A percentile compares a stretch with the other conserved stretches of the same genome.
Conservation (phyloP, 2,888 invertebrate species). For the Athrips mouffetella region DNA sequence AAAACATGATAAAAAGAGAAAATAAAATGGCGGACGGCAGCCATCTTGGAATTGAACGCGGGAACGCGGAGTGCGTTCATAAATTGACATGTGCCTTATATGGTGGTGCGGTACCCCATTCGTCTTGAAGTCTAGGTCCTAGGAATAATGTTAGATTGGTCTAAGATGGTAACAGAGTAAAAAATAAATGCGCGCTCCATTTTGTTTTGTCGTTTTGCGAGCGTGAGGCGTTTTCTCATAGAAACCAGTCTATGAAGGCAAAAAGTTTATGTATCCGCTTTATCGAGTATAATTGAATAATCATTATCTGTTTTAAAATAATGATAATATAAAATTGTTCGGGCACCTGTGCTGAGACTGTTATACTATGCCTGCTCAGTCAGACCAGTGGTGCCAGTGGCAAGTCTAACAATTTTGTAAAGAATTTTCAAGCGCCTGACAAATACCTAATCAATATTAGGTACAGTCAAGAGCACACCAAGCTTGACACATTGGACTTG, state of each 20-base stretch:
- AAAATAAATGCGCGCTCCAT: conserved; percentile 29
- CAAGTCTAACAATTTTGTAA: no score
- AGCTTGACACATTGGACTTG: no score
- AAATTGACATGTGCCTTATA: conserved; percentile 73
- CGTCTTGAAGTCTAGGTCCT: conserved; percentile 60
- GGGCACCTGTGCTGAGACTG: no score
- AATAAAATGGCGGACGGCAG: conserved; percentile 34
- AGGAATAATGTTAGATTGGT: conserved; percentile 54
- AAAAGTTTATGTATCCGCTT: conserved; percentile 8
- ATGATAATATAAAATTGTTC: not conserved
- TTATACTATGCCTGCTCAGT: no score
- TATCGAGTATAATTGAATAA: not conserved
- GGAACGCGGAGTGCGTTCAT: conserved; percentile 56
- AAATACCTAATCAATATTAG: no score
- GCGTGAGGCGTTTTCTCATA: conserved; percentile 3
- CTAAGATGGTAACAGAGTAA: conserved; percentile 36
- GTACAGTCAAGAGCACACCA: no score
- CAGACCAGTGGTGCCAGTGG: no score
- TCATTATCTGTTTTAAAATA: not conserved
- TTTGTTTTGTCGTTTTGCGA: conserved; percentile 2
- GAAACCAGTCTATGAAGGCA: conserved; percentile 13
- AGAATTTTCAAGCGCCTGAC: no score
- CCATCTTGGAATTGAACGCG: conserved; percentile 57
- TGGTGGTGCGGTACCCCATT: conserved; percentile 47
- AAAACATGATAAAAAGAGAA: conserved; percentile 50